phyloP scores from a whole-genome alignment of 2,888 invertebrate species.

The Ametastegia equiseti region DNA sequence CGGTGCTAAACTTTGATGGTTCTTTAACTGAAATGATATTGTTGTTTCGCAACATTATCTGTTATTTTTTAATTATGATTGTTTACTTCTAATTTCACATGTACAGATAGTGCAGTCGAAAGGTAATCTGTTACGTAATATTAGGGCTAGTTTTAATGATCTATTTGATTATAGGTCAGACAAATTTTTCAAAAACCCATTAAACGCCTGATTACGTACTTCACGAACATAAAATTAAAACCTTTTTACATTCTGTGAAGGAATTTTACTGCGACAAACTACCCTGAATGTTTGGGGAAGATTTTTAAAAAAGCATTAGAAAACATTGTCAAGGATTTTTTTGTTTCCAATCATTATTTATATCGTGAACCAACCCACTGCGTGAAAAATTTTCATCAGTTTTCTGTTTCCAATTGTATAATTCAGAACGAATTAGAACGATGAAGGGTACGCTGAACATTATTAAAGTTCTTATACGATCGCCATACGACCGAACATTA shows the following conservation, averaged over 20 bases:
- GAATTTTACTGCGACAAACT: neutral
- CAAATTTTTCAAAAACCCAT: neutral
- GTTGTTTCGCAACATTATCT: too few species aligned
- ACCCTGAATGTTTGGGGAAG: neutral
- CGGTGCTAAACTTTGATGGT: too few species aligned
- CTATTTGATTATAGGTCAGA: neutral
- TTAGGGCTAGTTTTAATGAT: neutral
- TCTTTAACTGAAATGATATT: too few species aligned
- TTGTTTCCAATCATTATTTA: neutral
- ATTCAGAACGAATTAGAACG: neutral
- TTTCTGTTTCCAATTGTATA: neutral
- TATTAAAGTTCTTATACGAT: neutral
- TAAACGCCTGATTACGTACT: neutral
- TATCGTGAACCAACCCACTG: neutral
- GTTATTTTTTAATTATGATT: too few species aligned
- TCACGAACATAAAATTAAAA: neutral
- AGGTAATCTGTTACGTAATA: neutral
- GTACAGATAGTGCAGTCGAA: neutral
- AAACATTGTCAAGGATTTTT: neutral
- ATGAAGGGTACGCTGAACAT: neutral
- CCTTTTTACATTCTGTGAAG: neutral
- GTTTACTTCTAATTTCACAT: neutral
- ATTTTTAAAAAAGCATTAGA: neutral
- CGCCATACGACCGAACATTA: neutral
- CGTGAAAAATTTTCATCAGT: neutral